A percentile compares a stretch with the other conserved stretches of the same genome.
Evolutionary conservation across 2,888 invertebrate species (phyloP).

Genomic region (Netelia virgata): DNA sequence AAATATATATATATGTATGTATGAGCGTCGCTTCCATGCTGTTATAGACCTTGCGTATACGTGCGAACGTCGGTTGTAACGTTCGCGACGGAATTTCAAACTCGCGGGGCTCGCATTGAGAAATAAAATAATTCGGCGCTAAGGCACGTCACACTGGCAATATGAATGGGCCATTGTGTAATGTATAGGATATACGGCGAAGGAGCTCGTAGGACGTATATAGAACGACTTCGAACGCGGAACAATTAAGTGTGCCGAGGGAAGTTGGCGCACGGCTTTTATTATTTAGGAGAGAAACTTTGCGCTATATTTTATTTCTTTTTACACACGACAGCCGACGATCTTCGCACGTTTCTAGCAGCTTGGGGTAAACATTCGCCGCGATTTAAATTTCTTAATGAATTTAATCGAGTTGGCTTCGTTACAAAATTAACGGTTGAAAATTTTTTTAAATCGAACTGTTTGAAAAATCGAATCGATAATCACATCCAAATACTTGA

Average conservation of each 20-base stretch:
- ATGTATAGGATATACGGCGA: neutral
- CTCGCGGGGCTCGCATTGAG: conserved; percentile 35
- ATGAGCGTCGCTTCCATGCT: conserved; percentile 14
- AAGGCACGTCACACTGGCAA: conserved; percentile 33
- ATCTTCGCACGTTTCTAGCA: neutral
- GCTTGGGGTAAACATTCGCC: too few species aligned
- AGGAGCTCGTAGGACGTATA: neutral
- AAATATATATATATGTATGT: conserved; percentile 5
- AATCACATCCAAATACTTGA: too few species aligned
- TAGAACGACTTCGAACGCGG: neutral
- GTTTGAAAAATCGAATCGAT: too few species aligned
- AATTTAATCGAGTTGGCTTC: too few species aligned
- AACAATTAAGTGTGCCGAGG: conserved; percentile 25
- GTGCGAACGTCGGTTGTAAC: conserved; percentile 21
- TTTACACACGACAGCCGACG: neutral
- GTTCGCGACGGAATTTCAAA: conserved; percentile 56
- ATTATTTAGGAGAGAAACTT: neutral
- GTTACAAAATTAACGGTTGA: too few species aligned
- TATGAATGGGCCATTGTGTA: conserved; percentile 45
- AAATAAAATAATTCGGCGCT: conserved; percentile 62
- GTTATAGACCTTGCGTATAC: neutral
- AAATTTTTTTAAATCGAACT: too few species aligned
- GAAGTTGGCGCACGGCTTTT: neutral
- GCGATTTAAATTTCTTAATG: too few species aligned
- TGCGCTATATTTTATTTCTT: conserved; percentile 3